A percentile compares a stretch with the other conserved stretches of the same genome.
Conservation (phyloP, 2,888 invertebrate genomes). For the Meganola albula region DNA sequence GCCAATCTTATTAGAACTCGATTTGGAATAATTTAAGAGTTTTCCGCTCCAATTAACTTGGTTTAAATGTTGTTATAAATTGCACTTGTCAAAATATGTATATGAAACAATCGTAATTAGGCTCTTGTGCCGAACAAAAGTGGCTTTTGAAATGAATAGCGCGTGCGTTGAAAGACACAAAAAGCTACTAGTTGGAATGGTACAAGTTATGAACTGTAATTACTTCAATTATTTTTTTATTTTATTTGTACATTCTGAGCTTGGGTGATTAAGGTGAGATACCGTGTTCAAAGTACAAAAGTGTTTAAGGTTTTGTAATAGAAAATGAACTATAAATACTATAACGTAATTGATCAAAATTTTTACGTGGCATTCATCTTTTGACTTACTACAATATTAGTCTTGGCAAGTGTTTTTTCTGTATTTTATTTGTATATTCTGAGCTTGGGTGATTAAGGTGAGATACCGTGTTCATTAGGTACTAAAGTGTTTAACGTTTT, state of each 20-base stretch:
- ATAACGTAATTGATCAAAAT: too few species aligned
- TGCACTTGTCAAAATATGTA: slow-evolving; percentile 71
- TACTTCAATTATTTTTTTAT: background rate
- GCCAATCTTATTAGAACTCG: slow-evolving; percentile 25
- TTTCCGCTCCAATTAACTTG: slow-evolving; percentile 48
- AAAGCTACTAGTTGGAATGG: slow-evolving; percentile 60
- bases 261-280: too few species aligned
- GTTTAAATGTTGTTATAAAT: slow-evolving; percentile 63
- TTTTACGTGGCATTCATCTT: too few species aligned
- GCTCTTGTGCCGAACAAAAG: slow-evolving; percentile 69
- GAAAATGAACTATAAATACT: too few species aligned
- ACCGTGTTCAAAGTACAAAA: too few species aligned
- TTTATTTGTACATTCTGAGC: background rate
- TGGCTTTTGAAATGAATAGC: slow-evolving; percentile 53
- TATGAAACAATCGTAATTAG: slow-evolving; percentile 71
- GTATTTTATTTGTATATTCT: too few species aligned
- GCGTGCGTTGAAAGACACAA: slow-evolving; percentile 62
- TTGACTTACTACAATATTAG: too few species aligned
- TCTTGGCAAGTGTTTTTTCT: too few species aligned
- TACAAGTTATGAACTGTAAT: slow-evolving; percentile 26
- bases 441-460: too few species aligned
- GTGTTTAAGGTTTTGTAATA: too few species aligned
- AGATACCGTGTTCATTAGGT: too few species aligned
- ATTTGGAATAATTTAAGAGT: slow-evolving; percentile 40
- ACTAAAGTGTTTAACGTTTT: too few species aligned